phyloP scores from a whole-genome alignment of 2,888 invertebrate genomes.

The Polymixis lichenea region DNA sequence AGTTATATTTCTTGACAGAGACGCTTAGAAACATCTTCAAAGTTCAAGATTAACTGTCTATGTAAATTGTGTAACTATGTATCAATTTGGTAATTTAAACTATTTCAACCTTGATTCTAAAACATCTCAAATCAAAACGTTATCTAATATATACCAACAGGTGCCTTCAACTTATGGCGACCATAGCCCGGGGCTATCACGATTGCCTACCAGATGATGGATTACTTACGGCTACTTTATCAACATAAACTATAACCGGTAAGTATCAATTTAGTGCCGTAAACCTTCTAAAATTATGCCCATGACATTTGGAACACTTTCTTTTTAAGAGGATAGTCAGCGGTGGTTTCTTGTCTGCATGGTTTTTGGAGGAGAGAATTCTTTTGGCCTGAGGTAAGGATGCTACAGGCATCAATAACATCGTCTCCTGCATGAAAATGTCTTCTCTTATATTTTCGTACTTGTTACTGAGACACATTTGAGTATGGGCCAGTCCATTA shows the following conservation, averaged over 20 bases:
- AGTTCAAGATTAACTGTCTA: background rate
- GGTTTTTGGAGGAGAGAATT: background rate
- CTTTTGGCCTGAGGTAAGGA: background rate
- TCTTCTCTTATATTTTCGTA: background rate
- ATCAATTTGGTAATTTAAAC: background rate
- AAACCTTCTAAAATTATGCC: background rate
- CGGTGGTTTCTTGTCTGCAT: no score
- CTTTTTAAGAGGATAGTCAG: background rate
- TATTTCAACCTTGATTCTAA: constrained; percentile 11
- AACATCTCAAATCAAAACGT: background rate
- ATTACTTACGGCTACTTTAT: constrained; percentile 15
- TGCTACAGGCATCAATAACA: no score
- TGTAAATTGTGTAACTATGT: background rate
- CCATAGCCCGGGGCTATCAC: constrained; percentile 38
- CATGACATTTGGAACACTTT: constrained; percentile 15
- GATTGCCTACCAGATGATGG: constrained; percentile 10
- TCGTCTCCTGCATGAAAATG: background rate
- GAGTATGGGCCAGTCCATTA: background rate
- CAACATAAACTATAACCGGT: constrained; percentile 11
- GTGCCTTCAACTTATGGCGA: background rate
- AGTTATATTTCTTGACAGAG: background rate
- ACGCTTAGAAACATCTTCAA: background rate
- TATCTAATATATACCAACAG: background rate
- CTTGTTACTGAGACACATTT: background rate
- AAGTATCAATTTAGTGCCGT: constrained; percentile 24